Percentiles rank a stretch among this genome's conserved stretches.
phyloP scores from a whole-genome alignment of 2,113 vertebrate genomes.

The Pardalotus punctatus region DNA sequence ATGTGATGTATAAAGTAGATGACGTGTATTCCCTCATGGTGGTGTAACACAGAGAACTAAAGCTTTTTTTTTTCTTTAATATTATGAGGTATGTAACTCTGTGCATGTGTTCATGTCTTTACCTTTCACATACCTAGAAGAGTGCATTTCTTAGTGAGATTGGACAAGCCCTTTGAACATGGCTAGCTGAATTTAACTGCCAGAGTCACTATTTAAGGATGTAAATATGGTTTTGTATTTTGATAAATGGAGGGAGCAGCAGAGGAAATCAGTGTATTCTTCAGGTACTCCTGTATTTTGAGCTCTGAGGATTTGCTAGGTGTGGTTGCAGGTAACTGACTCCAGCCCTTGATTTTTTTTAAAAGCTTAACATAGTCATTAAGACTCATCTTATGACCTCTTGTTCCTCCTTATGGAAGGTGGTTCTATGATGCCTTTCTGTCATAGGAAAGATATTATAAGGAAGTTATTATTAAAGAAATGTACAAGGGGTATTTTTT shows the following conservation, averaged over 20 bases:
- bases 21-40: neutral
- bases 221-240: neutral
- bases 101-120: neutral
- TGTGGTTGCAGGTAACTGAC: neutral
- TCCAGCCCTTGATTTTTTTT: neutral
- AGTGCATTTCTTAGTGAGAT: neutral
- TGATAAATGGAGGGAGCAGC: neutral
- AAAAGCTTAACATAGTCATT: neutral
- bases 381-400: neutral
- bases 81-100: neutral
- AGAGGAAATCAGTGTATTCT: neutral
- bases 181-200: neutral
- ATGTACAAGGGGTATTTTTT: constrained; percentile 15
- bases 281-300: neutral
- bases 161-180: neutral
- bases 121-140: neutral
- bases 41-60: neutral
- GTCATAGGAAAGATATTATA: neutral
- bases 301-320: neutral
- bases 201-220: neutral
- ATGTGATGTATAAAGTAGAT: neutral
- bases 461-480: neutral
- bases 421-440: neutral
- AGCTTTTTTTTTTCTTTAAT: neutral
- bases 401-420: neutral